A percentile compares a stretch with the other conserved stretches of the same genome.
Evolutionary conservation across 2,113 vertebrate species (phyloP).

Genomic region (Dissostichus mawsoni): DNA sequence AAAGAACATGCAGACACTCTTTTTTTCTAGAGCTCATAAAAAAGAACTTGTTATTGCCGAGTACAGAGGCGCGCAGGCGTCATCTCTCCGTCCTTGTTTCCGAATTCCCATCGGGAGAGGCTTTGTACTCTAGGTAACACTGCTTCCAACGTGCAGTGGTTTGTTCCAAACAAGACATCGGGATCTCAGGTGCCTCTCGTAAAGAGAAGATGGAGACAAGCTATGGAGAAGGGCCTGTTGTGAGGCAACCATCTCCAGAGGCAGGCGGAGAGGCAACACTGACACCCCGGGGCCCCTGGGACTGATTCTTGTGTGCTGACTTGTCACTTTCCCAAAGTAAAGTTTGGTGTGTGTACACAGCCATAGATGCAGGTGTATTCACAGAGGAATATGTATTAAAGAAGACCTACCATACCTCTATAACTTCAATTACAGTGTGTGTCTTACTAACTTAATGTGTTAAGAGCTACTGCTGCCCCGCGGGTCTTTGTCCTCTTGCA

Average conservation of each 20-base stretch:
- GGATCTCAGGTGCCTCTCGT: conserved; percentile 48
- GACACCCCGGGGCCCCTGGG: conserved; percentile 63
- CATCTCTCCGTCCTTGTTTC: conserved; percentile 55
- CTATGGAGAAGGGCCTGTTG: conserved; percentile 61
- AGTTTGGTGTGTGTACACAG: conserved; percentile 47
- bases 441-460: conserved; percentile 6
- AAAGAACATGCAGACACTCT: conserved; percentile 40
- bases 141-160: conserved; percentile 52
- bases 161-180: conserved; percentile 68
- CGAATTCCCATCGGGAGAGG: conserved; percentile 57
- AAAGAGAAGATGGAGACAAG: conserved; percentile 60
- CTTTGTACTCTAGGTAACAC: conserved; percentile 67
- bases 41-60: conserved; percentile 60
- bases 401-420: conserved; percentile 22
- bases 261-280: conserved; percentile 54
- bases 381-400: conserved; percentile 31
- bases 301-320: conserved; percentile 52
- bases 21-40: conserved; percentile 40
- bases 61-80: conserved; percentile 34
- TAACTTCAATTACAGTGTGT: conserved; percentile 29
- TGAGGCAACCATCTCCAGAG: conserved; percentile 75
- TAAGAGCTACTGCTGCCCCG: neutral
- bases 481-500: neutral
- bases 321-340: conserved; percentile 61
- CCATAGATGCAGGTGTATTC: conserved; percentile 34